phyloP scores from a whole-genome alignment of 2,113 vertebrate species.

The Cepphus grylle region DNA sequence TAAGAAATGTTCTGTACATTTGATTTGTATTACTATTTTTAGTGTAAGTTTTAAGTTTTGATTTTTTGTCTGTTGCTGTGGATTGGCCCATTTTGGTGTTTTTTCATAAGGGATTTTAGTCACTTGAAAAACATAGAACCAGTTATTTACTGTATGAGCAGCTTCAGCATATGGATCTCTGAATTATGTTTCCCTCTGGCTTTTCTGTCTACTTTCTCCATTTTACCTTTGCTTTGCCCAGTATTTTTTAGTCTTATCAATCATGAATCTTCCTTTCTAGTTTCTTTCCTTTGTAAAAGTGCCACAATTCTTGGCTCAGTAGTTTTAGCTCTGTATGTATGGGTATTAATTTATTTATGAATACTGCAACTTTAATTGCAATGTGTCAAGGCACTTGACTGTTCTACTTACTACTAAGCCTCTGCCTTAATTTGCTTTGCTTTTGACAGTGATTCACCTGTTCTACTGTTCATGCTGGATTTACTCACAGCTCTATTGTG shows the following conservation, averaged over 20 bases:
- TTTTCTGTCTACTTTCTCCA: neutral
- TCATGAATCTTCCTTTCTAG: neutral
- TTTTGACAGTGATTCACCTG: neutral
- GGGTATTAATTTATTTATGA: neutral
- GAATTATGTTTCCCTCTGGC: neutral
- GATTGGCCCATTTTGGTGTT: neutral
- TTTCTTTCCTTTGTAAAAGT: neutral
- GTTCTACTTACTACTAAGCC: neutral
- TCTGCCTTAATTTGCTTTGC: neutral
- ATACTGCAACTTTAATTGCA: neutral
- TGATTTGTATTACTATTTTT: neutral
- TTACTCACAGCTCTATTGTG: neutral
- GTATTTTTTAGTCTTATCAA: neutral
- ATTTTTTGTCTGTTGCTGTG: neutral
- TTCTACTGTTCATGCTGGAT: neutral
- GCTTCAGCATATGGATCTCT: neutral
- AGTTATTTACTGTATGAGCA: neutral
- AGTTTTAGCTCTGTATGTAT: neutral
- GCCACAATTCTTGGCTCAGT: neutral
- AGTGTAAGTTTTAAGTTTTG: neutral
- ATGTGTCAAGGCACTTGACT: neutral
- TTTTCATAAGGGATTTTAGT: neutral
- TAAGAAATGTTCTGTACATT: neutral
- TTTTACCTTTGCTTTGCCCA: neutral
- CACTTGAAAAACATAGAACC: neutral